Conservation (phyloP, 2,888 invertebrate genomes). For the Arctia plantaginis region DNA sequence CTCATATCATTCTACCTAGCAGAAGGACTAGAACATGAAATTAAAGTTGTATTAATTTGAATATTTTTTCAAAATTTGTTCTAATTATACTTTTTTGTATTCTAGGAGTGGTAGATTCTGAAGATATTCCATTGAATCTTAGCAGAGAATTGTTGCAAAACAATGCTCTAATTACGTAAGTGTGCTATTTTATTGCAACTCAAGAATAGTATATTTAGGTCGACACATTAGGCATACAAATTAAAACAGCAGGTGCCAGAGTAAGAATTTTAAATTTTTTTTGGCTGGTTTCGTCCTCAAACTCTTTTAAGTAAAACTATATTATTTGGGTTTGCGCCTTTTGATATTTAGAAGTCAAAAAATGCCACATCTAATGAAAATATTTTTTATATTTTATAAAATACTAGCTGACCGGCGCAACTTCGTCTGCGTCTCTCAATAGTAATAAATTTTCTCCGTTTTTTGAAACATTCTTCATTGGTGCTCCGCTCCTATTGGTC, state of each 20-base stretch:
- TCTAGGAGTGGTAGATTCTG: slow-evolving; percentile 97
- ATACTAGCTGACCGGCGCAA: too few species aligned
- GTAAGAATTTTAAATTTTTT: background rate
- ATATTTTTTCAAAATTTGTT: background rate
- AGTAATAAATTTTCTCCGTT: too few species aligned
- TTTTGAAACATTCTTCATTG: too few species aligned
- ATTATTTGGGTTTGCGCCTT: background rate
- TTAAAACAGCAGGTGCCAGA: background rate
- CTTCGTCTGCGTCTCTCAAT: too few species aligned
- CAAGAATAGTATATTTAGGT: background rate
- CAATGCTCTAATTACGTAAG: slow-evolving; percentile 93
- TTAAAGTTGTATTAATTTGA: background rate
- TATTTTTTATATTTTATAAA: too few species aligned
- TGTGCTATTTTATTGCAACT: slow-evolving; percentile 23
- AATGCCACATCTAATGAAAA: background rate
- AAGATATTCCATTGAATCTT: slow-evolving; percentile 98
- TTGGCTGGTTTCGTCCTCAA: background rate
- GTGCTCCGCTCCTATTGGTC: too few species aligned
- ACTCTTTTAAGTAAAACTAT: too few species aligned
- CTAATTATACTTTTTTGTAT: slow-evolving; percentile 26
- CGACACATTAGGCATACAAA: too few species aligned
- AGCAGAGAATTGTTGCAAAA: slow-evolving; percentile 98
- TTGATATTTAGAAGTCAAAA: background rate
- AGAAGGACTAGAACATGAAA: background rate
- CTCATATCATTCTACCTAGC: too few species aligned